Base-by-base conservation (phyloP, 37 sponge, comb jelly and placozoan genomes). In the Bolinopsis microptera region DNA sequence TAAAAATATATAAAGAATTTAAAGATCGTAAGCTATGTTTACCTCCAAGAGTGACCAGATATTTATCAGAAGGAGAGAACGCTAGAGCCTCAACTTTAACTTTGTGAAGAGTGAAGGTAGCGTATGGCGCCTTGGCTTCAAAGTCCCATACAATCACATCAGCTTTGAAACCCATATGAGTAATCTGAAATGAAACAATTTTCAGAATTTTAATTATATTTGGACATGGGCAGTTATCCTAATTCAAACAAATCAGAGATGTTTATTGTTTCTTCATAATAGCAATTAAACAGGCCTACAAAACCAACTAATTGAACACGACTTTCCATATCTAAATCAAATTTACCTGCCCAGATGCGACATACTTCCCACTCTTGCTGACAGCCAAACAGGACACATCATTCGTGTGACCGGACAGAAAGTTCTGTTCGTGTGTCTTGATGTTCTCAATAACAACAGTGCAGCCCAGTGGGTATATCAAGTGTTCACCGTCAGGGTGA, bases 81-180 rank as follows among this genome's bases (percentile, higher is more conserved):
- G 99, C 95, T 35, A 98, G 69, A 30, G 97, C 97, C 93, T 98
- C 95, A 0, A 98, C 97, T 61, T 95, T 96, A 32, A 98, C 99
- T 92, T 96, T 96, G 80, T 98, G 99, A 82, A 97, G 94, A 3
- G 96, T 95, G 76, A 98, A 95, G 9, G 96, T 94, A 36, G 95
- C 95, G 74, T 96, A 95, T 0, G 96, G 92, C 21, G 25, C 39
- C 68, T 93, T 68, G 35, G 95, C 95, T 27, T 74, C 86, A 93
- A 96, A 98, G 35, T 93, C 93, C 99, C 99, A 98, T 82, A 98
- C 94, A 93, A 98, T 98, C 13, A 97, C 97, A 69, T 98, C 99
- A 82, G 99, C 99, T 93, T 96, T 97, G 95, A 98, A 98, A 18
- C 99, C 99, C 99, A 98, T 98, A 96, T 96, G 95, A 0, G 99